These are phyloP conservation scores for Papilio machaon DNA, from an alignment of 1,140 invertebrate species.

Conservation along the genomic window DNA sequence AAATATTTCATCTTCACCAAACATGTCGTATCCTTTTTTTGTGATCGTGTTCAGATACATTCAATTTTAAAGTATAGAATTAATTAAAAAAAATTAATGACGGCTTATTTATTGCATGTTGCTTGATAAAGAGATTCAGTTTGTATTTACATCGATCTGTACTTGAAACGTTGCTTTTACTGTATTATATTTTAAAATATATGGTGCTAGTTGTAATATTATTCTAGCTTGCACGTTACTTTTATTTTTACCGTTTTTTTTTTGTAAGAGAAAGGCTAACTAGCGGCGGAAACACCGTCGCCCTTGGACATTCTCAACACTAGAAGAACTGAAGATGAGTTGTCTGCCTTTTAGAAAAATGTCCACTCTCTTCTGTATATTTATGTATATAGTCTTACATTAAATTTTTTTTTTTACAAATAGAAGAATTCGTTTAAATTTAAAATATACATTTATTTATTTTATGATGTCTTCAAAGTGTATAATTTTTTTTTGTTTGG, in stretches of 20 bases:
- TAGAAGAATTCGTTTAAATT: too few species aligned
- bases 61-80: conserved; percentile 21
- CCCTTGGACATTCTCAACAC: too few species aligned
- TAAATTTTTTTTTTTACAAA: neutral
- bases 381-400: neutral
- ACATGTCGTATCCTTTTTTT: conserved; percentile 41
- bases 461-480: neutral
- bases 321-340: too few species aligned
- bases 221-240: neutral
- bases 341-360: too few species aligned
- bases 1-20: conserved; percentile 58
- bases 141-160: neutral
- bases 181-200: neutral
- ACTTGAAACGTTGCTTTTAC: neutral
- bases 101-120: conserved; percentile 27
- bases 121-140: neutral
- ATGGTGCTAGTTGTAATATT: neutral
- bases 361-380: too few species aligned
- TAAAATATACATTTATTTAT: neutral
- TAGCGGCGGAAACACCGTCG: too few species aligned
- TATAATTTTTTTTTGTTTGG: neutral
- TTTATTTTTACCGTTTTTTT: too few species aligned
- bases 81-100: conserved; percentile 25
- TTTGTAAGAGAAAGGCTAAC: too few species aligned
- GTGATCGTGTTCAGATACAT: conserved; percentile 14